These are phyloP conservation scores for Chloroclysta siterata DNA, from an alignment of 2,888 invertebrate species.

Conservation along the genomic window DNA sequence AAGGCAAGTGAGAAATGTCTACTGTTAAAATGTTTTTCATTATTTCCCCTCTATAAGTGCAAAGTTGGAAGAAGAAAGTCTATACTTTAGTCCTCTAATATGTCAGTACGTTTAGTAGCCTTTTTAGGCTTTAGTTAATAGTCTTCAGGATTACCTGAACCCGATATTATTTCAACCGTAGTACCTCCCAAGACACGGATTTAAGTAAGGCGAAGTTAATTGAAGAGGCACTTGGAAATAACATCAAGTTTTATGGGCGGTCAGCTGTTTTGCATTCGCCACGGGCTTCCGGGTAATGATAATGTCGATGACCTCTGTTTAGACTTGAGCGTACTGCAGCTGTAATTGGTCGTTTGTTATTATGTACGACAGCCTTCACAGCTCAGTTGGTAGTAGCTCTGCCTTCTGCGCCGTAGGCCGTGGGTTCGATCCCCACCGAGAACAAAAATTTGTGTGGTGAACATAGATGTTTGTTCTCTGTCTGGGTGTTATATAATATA, in stretches of 20 bases:
- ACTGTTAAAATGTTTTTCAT: conserved; percentile 3
- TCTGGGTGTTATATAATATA: too few relatives aligned
- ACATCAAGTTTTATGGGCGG: conserved; percentile 68
- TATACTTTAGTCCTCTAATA: too few relatives aligned
- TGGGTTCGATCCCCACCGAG: too few relatives aligned
- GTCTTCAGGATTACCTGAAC: not conserved
- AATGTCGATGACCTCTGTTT: conserved; percentile 55
- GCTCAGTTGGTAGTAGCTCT: too few relatives aligned
- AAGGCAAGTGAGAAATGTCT: conserved; percentile 17
- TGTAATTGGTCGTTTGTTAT: conserved; percentile 22
- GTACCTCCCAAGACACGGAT: conserved; percentile 47
- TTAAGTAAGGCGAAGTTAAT: conserved; percentile 68
- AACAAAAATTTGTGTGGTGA: too few relatives aligned
- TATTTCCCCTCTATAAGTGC: too few relatives aligned
- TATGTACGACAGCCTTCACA: too few relatives aligned
- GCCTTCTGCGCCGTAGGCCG: too few relatives aligned
- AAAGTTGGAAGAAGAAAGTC: too few relatives aligned
- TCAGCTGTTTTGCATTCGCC: conserved; percentile 54
- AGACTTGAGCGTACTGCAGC: conserved; percentile 14
- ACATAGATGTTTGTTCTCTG: too few relatives aligned
- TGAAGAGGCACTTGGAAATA: conserved; percentile 61
- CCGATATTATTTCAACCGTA: conserved; percentile 14
- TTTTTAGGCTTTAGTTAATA: not conserved
- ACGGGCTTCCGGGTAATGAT: conserved; percentile 52
- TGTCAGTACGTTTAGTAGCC: too few relatives aligned